phyloP scores from a whole-genome alignment of 2,797 vertebrate species.

The Paratrypauchen microcephalus region DNA sequence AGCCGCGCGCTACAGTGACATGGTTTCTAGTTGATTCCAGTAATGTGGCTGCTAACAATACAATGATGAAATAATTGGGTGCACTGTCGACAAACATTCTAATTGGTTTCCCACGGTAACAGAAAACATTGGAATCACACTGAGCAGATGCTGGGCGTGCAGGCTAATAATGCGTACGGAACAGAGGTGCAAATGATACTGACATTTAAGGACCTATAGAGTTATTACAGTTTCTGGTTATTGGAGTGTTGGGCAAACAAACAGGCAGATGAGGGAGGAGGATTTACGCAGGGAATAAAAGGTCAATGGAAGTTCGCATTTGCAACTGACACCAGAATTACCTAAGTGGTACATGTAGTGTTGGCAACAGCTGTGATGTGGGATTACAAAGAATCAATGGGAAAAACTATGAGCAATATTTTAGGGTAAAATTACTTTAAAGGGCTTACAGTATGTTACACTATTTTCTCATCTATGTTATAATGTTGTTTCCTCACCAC shows the following conservation, averaged over 20 bases:
- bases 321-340: not conserved
- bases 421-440: too few relatives aligned
- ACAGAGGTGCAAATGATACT: constrained; percentile 4
- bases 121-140: not conserved
- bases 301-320: not conserved
- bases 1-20: not conserved
- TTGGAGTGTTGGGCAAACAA: not conserved
- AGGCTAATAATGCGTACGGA: not conserved
- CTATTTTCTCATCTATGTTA: too few relatives aligned
- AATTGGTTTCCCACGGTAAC: constrained; percentile 5
- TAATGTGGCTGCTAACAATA: constrained; percentile 5
- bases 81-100: constrained; percentile 1
- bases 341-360: not conserved
- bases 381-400: not conserved
- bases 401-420: too few relatives aligned
- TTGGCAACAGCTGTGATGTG: not conserved
- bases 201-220: constrained; percentile 12
- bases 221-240: not conserved
- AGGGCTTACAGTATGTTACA: too few relatives aligned
- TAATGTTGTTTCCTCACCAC: too few relatives aligned
- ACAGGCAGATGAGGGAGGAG: not conserved
- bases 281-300: not conserved
- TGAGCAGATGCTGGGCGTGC: not conserved
- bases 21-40: constrained; percentile 11
- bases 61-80: constrained; percentile 6